phyloP scores from a whole-genome alignment of 2,888 invertebrate species.

The Peribatodes rhomboidaria region DNA sequence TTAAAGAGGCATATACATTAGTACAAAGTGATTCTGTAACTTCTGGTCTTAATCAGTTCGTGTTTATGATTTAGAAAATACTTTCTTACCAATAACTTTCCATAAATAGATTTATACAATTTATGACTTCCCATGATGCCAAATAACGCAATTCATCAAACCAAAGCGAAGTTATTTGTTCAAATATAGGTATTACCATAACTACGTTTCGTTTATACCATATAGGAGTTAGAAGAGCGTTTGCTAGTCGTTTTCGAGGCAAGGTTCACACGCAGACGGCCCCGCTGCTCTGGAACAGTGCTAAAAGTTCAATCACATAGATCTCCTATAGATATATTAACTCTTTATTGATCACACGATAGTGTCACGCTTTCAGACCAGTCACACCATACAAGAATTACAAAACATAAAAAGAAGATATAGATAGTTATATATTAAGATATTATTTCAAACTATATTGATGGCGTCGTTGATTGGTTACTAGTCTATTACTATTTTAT shows the following conservation, averaged over 20 bases:
- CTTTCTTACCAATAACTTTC: background rate
- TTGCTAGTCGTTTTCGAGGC: conserved; percentile 26
- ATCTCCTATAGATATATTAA: background rate
- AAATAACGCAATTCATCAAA: conserved; percentile 30
- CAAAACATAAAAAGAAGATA: too few relatives aligned
- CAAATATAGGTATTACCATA: conserved; percentile 45
- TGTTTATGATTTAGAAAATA: background rate
- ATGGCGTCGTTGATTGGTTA: too few relatives aligned
- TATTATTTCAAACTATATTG: too few relatives aligned
- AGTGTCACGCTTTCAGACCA: background rate
- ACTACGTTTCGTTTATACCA: conserved; percentile 45
- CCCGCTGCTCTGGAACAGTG: conserved; percentile 47
- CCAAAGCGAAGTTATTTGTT: conserved; percentile 39
- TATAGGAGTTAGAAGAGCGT: conserved; percentile 44
- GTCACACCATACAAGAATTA: background rate
- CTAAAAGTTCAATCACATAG: background rate
- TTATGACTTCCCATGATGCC: conserved; percentile 17
- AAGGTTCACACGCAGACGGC: conserved; percentile 68
- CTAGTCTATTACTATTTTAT: too few relatives aligned
- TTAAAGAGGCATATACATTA: too few relatives aligned
- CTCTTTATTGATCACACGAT: background rate
- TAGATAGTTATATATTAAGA: too few relatives aligned
- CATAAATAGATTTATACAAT: background rate
- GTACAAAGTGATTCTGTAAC: too few relatives aligned
- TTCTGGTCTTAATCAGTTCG: too few relatives aligned